Base-by-base conservation (phyloP, 92 coral and sea anemone species). In the Nematostella vectensis region DNA sequence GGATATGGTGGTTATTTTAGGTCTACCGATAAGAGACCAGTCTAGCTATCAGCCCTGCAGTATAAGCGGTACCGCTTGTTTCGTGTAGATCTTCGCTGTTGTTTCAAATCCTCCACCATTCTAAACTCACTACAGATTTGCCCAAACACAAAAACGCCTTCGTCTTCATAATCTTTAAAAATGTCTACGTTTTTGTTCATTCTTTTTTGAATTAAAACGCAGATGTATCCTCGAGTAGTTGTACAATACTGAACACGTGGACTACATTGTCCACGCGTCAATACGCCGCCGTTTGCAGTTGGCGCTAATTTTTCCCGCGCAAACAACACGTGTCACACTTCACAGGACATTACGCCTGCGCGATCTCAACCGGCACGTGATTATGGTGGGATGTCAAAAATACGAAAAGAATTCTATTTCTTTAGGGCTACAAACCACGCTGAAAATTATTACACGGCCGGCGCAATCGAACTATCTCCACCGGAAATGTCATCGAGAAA, bases 271-370 rank as follows among this genome's bases (percentile, higher is more conserved):
- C 47, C 56, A 27, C 57, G 29, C 70, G 87, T 73, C 76, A 62
- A 66, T 62, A 48, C 26, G 81, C 60, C 69, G 74, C 74, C 62
- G 44, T 47, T 67, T 63, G 55, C 57, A 67, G 63, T 54, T 54
- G 67, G 71, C 71, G 78, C 50, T 62, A 68, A 68, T 50, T 65
- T 78, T 79, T 73, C 87, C 87, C 81, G 81, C 81, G 81, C 71
- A 73, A 73, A 63, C 65, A 71, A 71, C 85, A 79, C 87, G 87
- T 79, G 87, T 50, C 55, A 51, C 23, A 50, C 47, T 38, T 57
- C 63, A 47, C 64, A 48, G 26, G 24, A n/a, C 29, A 62, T 40
- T 63, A 65, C 83, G 95, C 84, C 75, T 50, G 84, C 68, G 65
- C 51, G 2, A 36, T 17, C 3, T 16, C 6, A 47, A n/a, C n/a